Percentiles rank a stretch among this genome's conserved stretches.
Conservation (phyloP, 2,888 invertebrate genomes). For the Phaonia tiefii region DNA sequence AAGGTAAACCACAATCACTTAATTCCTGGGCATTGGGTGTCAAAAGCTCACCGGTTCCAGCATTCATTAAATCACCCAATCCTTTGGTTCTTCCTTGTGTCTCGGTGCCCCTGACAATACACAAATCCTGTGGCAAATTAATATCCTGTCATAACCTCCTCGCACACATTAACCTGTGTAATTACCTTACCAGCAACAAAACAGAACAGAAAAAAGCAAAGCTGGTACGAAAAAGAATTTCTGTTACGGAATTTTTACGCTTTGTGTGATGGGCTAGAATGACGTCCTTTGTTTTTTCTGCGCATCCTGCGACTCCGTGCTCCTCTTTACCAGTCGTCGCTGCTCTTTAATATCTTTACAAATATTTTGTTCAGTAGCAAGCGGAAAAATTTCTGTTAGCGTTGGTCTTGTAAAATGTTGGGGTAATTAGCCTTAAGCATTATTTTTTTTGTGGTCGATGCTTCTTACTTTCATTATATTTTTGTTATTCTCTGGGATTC, state of each 20-base stretch:
- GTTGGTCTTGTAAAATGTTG: conserved; percentile 68
- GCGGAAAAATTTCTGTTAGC: conserved; percentile 47
- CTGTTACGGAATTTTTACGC: conserved; percentile 16
- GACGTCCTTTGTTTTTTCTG: neutral
- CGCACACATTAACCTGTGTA: conserved; percentile 63
- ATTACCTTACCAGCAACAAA: too few relatives aligned
- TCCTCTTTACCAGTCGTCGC: neutral
- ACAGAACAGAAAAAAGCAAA: neutral
- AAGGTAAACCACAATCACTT: conserved; percentile 59
- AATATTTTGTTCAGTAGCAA: conserved; percentile 42
- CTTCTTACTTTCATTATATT: conserved; percentile 21
- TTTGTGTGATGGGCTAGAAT: conserved; percentile 14
- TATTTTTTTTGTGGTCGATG: conserved; percentile 16
- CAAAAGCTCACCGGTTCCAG: conserved; percentile 34
- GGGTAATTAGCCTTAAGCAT: conserved; percentile 66
- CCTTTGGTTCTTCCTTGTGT: neutral
- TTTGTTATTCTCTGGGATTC: conserved; percentile 15
- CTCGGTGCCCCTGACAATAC: conserved; percentile 17
- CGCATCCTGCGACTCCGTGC: neutral
- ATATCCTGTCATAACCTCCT: conserved; percentile 63
- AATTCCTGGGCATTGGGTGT: conserved; percentile 58
- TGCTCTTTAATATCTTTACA: conserved; percentile 47
- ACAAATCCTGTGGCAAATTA: conserved; percentile 54
- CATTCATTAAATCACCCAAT: neutral
- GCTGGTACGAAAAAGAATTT: conserved; percentile 32